Base-by-base conservation (phyloP, 1,140 invertebrate species). In the Tetraneura akinire region DNA sequence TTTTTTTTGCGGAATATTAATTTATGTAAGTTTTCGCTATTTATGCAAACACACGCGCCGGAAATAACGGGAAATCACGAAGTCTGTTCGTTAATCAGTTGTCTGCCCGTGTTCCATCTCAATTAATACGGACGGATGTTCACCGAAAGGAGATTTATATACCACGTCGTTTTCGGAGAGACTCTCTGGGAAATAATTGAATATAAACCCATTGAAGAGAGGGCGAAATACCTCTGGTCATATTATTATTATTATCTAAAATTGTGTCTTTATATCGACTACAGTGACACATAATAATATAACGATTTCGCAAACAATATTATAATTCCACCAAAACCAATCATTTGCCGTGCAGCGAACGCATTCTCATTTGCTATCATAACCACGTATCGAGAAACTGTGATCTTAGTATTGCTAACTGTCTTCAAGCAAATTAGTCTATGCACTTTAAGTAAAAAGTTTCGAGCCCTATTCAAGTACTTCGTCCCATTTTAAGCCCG, bases 121-220 rank as follows among this genome's bases (percentile, higher is more conserved):
- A 76, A 55, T 57, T 57, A 76, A 55, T 37, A 10, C 16, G 13
- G 21, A 53, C n/a, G 29, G n/a, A 76, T 76, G 42, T 76, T 76
- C 8, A 5, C 13, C 9, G 21, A 16, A 23, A n/a, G 21, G 21
- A 47, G 21, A 11, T 8, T 37, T 8, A 4, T 9, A 21, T 47
- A 26, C 42, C 5, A 26, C 42, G 2, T 26, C 6, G 21, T 45
- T 68, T 47, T 68, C 23, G 23, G 8, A 23, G 53, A 47, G 42
- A 23, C 23, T 26, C 9, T 6, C 0, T n/a, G n/a, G 3, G 29
- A 53, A 53, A 53, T 73, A 32, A 73, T 73, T 53, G 32, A 73
- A 73, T 55, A 32, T 26, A 53, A 73, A 73, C 29, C 16, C 16
- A 0, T 73, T 26, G 16, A 14, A 32, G 16, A 51, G 23, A 13